phyloP scores from a whole-genome alignment of 2,888 invertebrate genomes.

The Spisula solida region DNA sequence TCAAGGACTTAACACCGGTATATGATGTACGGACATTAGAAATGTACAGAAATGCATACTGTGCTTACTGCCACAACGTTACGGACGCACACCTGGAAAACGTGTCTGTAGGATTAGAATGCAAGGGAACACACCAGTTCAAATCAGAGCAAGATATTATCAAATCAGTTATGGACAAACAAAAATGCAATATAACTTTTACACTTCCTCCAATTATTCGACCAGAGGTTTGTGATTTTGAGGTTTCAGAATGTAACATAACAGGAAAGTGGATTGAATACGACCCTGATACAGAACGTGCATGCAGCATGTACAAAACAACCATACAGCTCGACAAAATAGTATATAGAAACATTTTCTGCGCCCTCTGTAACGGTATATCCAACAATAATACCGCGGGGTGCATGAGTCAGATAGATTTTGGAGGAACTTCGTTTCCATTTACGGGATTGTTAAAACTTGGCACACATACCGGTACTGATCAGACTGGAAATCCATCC shows the following conservation, averaged over 20 bases:
- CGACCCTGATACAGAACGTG: background rate
- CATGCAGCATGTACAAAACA: slow-evolving; percentile 26
- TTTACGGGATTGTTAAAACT: slow-evolving; percentile 39
- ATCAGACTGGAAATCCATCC: background rate
- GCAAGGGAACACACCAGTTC: background rate
- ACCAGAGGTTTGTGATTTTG: background rate
- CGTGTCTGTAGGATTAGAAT: background rate
- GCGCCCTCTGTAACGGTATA: slow-evolving; percentile 43
- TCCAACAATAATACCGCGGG: background rate
- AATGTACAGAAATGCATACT: slow-evolving; percentile 43
- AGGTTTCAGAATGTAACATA: background rate
- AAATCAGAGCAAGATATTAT: background rate
- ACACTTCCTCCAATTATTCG: background rate
- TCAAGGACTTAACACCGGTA: slow-evolving; percentile 38
- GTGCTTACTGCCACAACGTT: slow-evolving; percentile 42
- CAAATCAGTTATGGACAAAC: background rate
- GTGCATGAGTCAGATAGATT: background rate
- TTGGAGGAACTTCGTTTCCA: background rate
- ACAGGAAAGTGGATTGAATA: slow-evolving; percentile 33
- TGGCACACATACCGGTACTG: background rate
- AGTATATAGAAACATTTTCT: slow-evolving; percentile 38
- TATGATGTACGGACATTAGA: background rate
- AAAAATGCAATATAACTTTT: background rate
- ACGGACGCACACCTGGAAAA: background rate
- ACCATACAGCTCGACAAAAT: background rate